phyloP scores from a whole-genome alignment of 2,797 vertebrate species.

The Tokudaia tokunoshimensis region DNA sequence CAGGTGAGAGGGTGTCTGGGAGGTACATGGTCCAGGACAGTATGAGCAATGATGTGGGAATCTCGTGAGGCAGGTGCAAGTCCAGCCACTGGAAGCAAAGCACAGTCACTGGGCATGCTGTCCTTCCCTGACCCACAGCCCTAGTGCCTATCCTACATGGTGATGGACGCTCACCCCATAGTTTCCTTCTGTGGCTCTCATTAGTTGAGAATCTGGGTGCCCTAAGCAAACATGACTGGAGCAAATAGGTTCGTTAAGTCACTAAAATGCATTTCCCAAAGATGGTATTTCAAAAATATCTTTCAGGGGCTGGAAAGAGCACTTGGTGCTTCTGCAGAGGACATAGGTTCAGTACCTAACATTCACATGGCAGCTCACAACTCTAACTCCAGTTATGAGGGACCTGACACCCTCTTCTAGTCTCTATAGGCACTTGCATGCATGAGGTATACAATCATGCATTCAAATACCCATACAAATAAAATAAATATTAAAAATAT shows the following conservation, averaged over 20 bases:
- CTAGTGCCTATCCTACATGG: accelerated
- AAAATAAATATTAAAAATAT: neutral
- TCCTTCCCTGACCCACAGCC: neutral
- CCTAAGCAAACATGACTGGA: neutral
- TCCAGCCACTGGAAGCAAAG: conserved; percentile 94
- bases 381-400: neutral
- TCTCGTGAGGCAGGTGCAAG: conserved; percentile 97
- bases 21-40: conserved; percentile 97
- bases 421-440: neutral
- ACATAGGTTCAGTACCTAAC: neutral
- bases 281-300: neutral
- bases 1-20: conserved; percentile 97
- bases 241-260: neutral
- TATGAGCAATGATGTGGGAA: conserved; percentile 97
- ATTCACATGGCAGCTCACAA: neutral
- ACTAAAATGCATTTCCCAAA: neutral
- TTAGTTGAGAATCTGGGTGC: neutral
- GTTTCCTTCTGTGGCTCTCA: too few species aligned
- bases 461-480: neutral
- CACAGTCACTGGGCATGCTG: neutral
- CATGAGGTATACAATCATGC: neutral
- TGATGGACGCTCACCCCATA: too few species aligned
- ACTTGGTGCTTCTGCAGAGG: too few species aligned
- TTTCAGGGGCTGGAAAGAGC: too few species aligned
- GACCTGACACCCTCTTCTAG: neutral